Evolutionary conservation across 2,888 invertebrate genomes (phyloP), one percentile per base, ranked within the genome.

Genomic region (Patella ulyssiponensis): DNA sequence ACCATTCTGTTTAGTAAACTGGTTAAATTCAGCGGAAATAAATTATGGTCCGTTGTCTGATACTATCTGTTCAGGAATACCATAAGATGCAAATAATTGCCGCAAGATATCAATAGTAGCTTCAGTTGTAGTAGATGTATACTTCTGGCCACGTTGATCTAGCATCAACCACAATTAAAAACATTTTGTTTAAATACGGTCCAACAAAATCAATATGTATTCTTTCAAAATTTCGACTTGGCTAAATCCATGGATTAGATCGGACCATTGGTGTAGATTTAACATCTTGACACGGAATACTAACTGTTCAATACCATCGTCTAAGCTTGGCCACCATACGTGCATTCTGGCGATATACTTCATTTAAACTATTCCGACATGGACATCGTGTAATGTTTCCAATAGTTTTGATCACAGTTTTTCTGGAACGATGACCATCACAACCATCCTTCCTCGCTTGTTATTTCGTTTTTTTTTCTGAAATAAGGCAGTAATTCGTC

Each of bases 41-140:
- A 90, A 90, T 58, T 85, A 84, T 0, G 86, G 80, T 5, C 90
- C 89, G 71, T 90, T 90, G 77, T 91, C 90, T 27, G 85, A 82
- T 12, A 90, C 88, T 1, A 91, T 15, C 20, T 79, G 82, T 56
- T 80, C 75, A n/a, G 88, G 88, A 53, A 87, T 53, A 2, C 90
- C 88, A 73, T 77, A 80, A 12, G 76, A 56, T 0, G 86, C 79
- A 74, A 56, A 56, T 56, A 56, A 14, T 56, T n/a, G 56, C 7
- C 56, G 14, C 56, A 56, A 69, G 53, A 53, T 53, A 23, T 73
- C 73, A 53, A 56, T 56, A n/a, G 56, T 56, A 23, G 44, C 53
- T 56, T 14, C 14, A 56, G 56, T 17, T 56, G 56, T 56, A n/a
- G 56, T 56, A 56, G 56, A 56, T n/a, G 15, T n/a, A 27, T 15